Conservation (phyloP, 2,113 vertebrate species). For the Formicarius rufipectus region DNA sequence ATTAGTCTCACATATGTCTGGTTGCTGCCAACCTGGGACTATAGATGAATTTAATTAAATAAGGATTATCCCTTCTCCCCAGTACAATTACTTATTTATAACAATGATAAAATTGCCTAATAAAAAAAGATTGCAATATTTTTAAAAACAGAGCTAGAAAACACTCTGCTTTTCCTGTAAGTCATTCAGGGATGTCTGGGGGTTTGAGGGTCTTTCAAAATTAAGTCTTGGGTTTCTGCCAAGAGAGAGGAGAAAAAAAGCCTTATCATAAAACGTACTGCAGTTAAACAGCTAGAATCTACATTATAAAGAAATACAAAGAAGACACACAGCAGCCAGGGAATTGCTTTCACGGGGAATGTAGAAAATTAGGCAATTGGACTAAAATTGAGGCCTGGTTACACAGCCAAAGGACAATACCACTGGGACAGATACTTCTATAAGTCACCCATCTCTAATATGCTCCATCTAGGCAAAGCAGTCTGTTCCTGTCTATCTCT, state of each 20-base stretch:
- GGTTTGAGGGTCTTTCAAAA: slow-evolving; percentile 74
- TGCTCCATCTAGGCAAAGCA: background rate
- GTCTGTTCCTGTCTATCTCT: background rate
- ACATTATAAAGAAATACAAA: slow-evolving; percentile 75
- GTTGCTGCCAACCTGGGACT: slow-evolving; percentile 87
- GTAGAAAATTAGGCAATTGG: slow-evolving; percentile 73
- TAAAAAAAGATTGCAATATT: slow-evolving; percentile 79
- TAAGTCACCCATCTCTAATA: background rate
- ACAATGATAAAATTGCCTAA: slow-evolving; percentile 86
- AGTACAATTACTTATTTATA: slow-evolving; percentile 89
- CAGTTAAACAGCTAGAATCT: slow-evolving; percentile 74
- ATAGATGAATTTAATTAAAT: slow-evolving; percentile 90
- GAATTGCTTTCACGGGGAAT: slow-evolving; percentile 60
- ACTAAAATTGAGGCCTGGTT: slow-evolving; percentile 63
- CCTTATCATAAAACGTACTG: slow-evolving; percentile 71
- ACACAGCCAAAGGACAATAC: slow-evolving; percentile 57
- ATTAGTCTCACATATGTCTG: slow-evolving; percentile 88
- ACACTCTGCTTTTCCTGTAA: slow-evolving; percentile 65
- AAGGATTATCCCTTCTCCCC: slow-evolving; percentile 87
- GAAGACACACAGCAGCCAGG: slow-evolving; percentile 68
- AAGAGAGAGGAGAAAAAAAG: slow-evolving; percentile 47
- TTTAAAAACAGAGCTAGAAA: slow-evolving; percentile 72
- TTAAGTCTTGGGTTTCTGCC: slow-evolving; percentile 71
- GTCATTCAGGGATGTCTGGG: slow-evolving; percentile 69
- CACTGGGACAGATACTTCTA: slow-evolving; percentile 16